Evolutionary conservation across 2,797 vertebrate genomes (phyloP), one percentile per base, ranked within the genome.

Genomic region (Macroramphosus scolopax): DNA sequence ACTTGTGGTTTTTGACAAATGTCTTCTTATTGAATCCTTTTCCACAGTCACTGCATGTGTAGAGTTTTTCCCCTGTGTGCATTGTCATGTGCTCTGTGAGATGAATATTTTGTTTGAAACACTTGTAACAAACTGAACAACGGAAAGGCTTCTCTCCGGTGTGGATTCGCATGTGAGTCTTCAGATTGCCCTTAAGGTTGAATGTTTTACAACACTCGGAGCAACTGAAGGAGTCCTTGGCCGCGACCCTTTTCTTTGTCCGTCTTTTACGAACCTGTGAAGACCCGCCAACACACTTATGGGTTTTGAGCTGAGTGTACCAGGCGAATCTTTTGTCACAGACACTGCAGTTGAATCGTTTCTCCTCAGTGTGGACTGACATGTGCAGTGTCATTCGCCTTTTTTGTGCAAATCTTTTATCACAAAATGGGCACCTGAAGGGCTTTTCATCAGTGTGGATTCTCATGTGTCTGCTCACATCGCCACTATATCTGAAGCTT

Each of bases 391-490:
- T 22, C 20, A 22, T 22, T 3, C 20, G 20, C 6, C 20, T 22
- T 22, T 22, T 22, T 3, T 22, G 20, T 22, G 20, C 20, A 22
- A 22, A 22, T 22, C 20, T 22, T 22, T 22, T 22, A 22, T 22
- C 20, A 22, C 20, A 22, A 22, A 22, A 22, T 22, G 20, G 20
- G 20, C 20, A 22, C 3, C 20, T 22, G 20, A 22, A 22, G 20
- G 20, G 6, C 20, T 22, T 8, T 26, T 8, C 13, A 16, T 1
- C 37, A 14, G 60, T 62, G 45, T 75, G 73, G 44, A 67, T 55
- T 2, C 46, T 71, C 59, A 68, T 72, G 50, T 76, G 68, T 28
- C 64, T 22, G 51, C 58, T 63, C 0, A 67, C 20, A 22, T 22
- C 20, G 3, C 20, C 20, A 22, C 20, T 22, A 22, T 22, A 22